A percentile compares a stretch with the other conserved stretches of the same genome.
These are phyloP conservation scores for Nemopilema nomurai DNA, from an alignment of 30 jellyfish, hydroid and myxozoan species.

Conservation along the genomic window DNA sequence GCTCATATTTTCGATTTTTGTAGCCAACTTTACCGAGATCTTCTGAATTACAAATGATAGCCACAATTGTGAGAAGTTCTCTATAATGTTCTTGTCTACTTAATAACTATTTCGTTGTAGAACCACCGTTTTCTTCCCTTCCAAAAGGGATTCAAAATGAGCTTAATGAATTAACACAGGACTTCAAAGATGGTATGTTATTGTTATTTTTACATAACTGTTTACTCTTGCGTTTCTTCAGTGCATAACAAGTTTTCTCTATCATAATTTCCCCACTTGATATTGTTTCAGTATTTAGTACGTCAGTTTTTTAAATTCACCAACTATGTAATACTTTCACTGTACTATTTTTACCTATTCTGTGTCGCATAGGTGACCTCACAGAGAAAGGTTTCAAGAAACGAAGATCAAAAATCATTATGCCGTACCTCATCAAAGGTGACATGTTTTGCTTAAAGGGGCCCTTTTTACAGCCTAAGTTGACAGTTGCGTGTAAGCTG, in stretches of 20 bases:
- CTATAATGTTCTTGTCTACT: too few relatives aligned
- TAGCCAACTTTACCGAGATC: too few relatives aligned
- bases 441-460: neutral
- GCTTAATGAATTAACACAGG: conserved; percentile 37
- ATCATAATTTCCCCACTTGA: neutral
- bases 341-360: too few relatives aligned
- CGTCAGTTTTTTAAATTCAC: too few relatives aligned
- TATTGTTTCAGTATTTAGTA: too few relatives aligned
- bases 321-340: too few relatives aligned
- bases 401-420: conserved; percentile 57
- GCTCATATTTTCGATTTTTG: too few relatives aligned
- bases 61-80: too few relatives aligned
- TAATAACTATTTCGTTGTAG: neutral
- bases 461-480: neutral
- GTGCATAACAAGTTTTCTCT: neutral
- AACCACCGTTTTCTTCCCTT: conserved; percentile 54
- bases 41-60: too few relatives aligned
- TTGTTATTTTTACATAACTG: too few relatives aligned
- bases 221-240: too few relatives aligned
- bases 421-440: conserved; percentile 83
- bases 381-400: conserved; percentile 79
- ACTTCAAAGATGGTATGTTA: conserved; percentile 54
- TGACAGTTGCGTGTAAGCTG: too few relatives aligned
- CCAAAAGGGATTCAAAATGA: conserved; percentile 38
- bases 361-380: conserved; percentile 78